These are phyloP conservation scores for Capromys pilorides DNA, from an alignment of 2,797 vertebrate genomes.

Conservation along the genomic window DNA sequence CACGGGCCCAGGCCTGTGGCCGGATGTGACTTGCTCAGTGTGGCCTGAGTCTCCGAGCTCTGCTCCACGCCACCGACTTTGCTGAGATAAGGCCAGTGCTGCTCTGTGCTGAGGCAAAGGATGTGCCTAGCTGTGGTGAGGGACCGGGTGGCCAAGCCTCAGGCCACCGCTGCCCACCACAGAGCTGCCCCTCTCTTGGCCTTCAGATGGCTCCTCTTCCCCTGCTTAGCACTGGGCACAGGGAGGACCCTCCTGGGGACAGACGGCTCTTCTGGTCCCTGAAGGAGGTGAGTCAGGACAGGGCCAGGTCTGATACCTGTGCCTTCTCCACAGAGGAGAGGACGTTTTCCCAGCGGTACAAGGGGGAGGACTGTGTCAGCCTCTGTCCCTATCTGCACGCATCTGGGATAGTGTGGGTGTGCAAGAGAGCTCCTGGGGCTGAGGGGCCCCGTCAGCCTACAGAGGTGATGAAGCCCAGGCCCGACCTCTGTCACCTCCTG, in stretches of 20 bases:
- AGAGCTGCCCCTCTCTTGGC: neutral
- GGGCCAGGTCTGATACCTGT: neutral
- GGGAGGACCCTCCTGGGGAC: neutral
- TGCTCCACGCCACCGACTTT: neutral
- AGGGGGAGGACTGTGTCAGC: neutral
- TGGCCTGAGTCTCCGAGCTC: neutral
- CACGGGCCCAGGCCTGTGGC: neutral
- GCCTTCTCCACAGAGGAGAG: neutral
- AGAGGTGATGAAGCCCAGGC: neutral
- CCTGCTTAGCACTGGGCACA: neutral
- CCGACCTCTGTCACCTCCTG: fast-evolving
- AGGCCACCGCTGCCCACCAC: neutral
- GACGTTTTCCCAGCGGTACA: too few relatives aligned
- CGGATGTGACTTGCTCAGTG: neutral
- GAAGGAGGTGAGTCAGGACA: neutral
- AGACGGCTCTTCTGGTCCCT: neutral
- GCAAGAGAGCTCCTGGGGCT: neutral
- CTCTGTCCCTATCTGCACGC: neutral
- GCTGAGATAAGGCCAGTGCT: neutral
- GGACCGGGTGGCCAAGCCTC: neutral
- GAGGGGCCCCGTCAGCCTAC: neutral
- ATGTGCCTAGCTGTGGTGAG: neutral
- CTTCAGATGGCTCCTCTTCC: constrained; percentile 42
- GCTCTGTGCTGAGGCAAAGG: neutral
- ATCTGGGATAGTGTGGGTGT: neutral